phyloP scores from a whole-genome alignment of 92 coral and sea anemone genomes.

The Galaxea fascicularis region DNA sequence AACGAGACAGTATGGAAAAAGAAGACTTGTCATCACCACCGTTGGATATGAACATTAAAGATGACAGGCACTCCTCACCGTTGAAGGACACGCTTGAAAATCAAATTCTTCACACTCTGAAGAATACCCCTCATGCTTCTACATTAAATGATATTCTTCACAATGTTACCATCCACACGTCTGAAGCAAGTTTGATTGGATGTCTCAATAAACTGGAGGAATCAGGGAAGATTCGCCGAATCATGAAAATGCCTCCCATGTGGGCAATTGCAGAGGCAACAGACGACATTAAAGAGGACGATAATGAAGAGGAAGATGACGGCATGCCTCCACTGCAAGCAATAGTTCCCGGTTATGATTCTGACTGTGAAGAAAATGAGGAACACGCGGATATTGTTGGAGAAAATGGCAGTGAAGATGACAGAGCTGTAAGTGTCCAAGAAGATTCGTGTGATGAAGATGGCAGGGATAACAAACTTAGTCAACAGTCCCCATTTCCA shows the following conservation, averaged over 20 bases:
- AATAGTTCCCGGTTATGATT: slow-evolving; percentile 20
- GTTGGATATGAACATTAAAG: background rate
- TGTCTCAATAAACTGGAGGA: slow-evolving; percentile 34
- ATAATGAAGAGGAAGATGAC: background rate
- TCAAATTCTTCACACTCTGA: slow-evolving; percentile 4
- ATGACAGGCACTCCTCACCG: background rate
- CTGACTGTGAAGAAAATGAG: background rate
- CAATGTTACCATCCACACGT: slow-evolving; percentile 2
- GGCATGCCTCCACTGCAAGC: background rate
- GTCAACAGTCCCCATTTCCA: background rate
- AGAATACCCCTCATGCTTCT: slow-evolving; percentile 24
- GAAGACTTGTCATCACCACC: background rate
- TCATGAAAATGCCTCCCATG: slow-evolving; percentile 49
- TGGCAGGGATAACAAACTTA: background rate
- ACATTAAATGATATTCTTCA: slow-evolving; percentile 33
- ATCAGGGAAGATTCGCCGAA: background rate
- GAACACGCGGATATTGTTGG: background rate
- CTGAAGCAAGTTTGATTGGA: slow-evolving; percentile 15
- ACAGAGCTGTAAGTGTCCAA: background rate
- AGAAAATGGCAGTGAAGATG: background rate
- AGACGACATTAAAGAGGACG: background rate
- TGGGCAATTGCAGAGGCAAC: slow-evolving; percentile 31
- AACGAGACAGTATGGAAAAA: background rate
- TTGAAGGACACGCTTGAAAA: slow-evolving; percentile 1
- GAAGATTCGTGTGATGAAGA: slow-evolving; percentile 18